phyloP scores from a whole-genome alignment of 1,140 invertebrate species.

The Ceratosolen fusciceps region DNA sequence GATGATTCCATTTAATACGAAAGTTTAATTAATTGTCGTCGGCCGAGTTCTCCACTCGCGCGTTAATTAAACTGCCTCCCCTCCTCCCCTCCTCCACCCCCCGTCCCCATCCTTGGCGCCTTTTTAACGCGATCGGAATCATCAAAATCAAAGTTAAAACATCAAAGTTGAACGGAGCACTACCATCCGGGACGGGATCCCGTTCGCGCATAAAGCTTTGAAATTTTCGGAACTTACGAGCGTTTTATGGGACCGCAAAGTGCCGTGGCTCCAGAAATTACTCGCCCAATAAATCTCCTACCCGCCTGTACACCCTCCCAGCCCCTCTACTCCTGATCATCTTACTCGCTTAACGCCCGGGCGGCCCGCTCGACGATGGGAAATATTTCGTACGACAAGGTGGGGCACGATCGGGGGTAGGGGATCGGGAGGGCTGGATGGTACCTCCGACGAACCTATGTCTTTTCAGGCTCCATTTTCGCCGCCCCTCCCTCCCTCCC shows the following conservation, averaged over 20 bases:
- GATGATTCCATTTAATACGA: background rate
- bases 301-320: background rate
- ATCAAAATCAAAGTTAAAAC: constrained; percentile 27
- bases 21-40: constrained; percentile 17
- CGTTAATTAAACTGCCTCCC: constrained; percentile 18
- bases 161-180: constrained; percentile 5
- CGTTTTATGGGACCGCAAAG: constrained; percentile 34
- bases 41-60: background rate
- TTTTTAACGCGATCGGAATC: background rate
- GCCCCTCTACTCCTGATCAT: no score
- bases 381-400: no score
- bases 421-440: no score
- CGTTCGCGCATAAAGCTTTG: constrained; percentile 13
- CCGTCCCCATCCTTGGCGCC: no score
- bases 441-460: no score
- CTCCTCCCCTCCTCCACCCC: no score
- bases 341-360: no score
- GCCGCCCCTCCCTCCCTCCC: constrained; percentile 43
- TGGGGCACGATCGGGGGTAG: no score
- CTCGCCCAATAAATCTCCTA: constrained; percentile 29
- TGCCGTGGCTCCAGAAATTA: constrained; percentile 36
- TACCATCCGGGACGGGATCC: background rate
- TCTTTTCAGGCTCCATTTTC: constrained; percentile 7
- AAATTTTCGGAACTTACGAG: constrained; percentile 32
- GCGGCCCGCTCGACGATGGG: constrained; percentile 13